Conservation (phyloP, 2,113 vertebrate species). For the Pardalotus punctatus region DNA sequence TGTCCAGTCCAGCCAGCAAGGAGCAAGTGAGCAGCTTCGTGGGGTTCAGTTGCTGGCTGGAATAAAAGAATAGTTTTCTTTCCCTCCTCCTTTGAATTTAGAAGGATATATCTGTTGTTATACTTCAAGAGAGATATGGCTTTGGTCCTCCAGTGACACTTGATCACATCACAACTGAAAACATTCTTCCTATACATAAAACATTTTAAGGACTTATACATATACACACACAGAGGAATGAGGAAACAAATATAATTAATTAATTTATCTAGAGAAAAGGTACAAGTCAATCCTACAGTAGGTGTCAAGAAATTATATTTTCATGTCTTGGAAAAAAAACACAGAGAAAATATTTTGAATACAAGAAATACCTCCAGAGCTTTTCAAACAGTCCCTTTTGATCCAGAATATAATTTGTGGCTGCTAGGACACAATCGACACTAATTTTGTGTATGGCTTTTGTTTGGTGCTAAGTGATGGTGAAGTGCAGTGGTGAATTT, state of each 20-base stretch:
- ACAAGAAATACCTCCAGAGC: neutral
- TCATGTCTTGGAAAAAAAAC: neutral
- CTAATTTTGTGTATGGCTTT: neutral
- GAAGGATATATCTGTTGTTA: neutral
- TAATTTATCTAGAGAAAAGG: neutral
- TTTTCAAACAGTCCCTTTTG: neutral
- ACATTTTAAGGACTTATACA: neutral
- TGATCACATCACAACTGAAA: neutral
- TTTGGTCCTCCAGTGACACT: neutral
- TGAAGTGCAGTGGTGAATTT: neutral
- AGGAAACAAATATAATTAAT: neutral
- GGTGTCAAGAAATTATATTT: neutral
- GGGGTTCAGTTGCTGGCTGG: neutral
- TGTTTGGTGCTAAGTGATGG: neutral
- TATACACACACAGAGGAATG: accelerated
- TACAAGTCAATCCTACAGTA: neutral
- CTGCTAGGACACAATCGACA: neutral
- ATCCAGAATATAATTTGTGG: neutral
- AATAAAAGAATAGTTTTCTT: neutral
- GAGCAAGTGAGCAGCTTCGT: neutral
- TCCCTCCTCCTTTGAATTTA: neutral
- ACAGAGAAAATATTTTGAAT: neutral
- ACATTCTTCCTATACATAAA: neutral
- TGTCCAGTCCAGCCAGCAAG: neutral
- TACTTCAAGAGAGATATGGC: neutral